Evolutionary conservation across 2,797 vertebrate genomes (phyloP).

Genomic region (Chaetophractus vellerosus): DNA sequence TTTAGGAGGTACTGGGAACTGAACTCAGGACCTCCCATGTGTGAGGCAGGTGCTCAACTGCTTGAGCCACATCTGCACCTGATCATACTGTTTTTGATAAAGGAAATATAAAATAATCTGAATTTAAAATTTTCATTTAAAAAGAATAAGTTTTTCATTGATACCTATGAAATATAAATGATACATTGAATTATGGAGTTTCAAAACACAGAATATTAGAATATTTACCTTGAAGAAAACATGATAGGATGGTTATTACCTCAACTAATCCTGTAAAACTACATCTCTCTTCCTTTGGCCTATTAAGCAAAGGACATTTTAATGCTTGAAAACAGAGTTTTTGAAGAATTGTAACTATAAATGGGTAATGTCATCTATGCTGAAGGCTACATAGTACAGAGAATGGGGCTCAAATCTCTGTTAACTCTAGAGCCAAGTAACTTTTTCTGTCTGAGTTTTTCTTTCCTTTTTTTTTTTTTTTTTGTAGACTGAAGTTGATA

Average conservation of each 20-base stretch:
- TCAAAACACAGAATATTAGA: not conserved
- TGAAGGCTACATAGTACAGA: not conserved
- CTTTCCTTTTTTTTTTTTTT: not conserved
- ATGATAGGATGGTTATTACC: not conserved
- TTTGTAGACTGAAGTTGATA: slow-evolving; percentile 14
- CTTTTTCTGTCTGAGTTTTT: slow-evolving; percentile 20
- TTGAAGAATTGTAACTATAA: not conserved
- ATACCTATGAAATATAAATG: not conserved
- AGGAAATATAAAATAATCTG: not conserved
- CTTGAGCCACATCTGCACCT: too few relatives aligned
- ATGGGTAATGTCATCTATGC: not conserved
- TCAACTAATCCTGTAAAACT: not conserved
- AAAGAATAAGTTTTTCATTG: not conserved
- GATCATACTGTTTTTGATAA: not conserved
- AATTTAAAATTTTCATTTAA: slow-evolving; percentile 40
- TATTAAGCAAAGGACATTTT: not conserved
- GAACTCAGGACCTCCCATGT: too few relatives aligned
- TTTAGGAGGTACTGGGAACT: too few relatives aligned
- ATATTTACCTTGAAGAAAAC: not conserved
- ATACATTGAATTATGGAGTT: not conserved
- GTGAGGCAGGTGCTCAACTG: too few relatives aligned
- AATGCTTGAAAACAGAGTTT: not conserved
- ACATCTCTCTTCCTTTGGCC: not conserved
- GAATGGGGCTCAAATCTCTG: not conserved
- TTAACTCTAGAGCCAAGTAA: not conserved